Percentiles rank a stretch among this genome's conserved stretches.
Conservation (phyloP, 2,888 invertebrate genomes). For the Malacosoma neustria region DNA sequence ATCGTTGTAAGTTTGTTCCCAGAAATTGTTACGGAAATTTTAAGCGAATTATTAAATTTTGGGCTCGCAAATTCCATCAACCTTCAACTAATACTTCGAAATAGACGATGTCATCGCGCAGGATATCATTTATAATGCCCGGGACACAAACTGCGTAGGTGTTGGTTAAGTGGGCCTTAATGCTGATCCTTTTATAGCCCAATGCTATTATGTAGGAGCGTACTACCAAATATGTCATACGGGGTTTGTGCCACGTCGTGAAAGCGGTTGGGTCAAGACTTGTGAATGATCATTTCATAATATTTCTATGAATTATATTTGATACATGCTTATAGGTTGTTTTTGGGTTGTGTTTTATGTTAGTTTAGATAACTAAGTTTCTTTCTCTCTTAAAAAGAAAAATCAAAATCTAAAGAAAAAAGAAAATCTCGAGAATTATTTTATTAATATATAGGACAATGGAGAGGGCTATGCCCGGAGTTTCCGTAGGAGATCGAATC, state of each 20-base stretch:
- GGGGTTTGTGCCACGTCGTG: neutral
- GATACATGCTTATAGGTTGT: too few relatives aligned
- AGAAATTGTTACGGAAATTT: neutral
- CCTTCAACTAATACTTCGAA: neutral
- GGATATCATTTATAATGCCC: conserved; percentile 14
- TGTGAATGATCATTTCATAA: too few relatives aligned
- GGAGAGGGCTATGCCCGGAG: too few relatives aligned
- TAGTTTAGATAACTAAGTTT: too few relatives aligned
- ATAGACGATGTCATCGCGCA: conserved; percentile 13
- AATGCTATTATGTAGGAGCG: neutral
- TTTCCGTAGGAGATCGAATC: too few relatives aligned
- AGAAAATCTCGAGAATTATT: too few relatives aligned
- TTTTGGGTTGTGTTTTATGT: too few relatives aligned
- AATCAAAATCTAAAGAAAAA: too few relatives aligned
- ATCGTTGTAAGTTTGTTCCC: neutral
- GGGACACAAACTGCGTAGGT: conserved; percentile 1
- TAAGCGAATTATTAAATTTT: neutral
- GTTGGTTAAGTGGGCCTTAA: conserved; percentile 3
- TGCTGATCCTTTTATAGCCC: conserved; percentile 4
- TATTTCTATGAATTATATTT: too few relatives aligned
- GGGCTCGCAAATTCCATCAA: neutral
- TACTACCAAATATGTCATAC: neutral
- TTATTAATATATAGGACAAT: too few relatives aligned
- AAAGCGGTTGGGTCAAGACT: neutral
- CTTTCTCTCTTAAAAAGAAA: too few relatives aligned